Percentiles rank a stretch among this genome's conserved stretches.
phyloP scores from a whole-genome alignment of 2,113 vertebrate species.

The cat (Felis catus) region DNA sequence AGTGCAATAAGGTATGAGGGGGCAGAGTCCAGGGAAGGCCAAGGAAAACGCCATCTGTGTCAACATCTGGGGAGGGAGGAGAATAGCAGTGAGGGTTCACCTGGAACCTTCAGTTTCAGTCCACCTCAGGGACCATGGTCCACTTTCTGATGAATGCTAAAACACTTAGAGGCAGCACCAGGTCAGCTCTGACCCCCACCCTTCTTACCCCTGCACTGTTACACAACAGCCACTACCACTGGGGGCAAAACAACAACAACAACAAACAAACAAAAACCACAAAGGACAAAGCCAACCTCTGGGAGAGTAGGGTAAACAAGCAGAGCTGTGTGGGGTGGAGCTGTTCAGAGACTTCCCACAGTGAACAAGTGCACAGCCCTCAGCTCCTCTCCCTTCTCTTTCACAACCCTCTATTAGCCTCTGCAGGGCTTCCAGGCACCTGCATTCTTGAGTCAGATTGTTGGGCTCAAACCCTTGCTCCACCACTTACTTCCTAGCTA shows the following conservation, averaged over 20 bases:
- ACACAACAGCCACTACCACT: constrained; percentile 17
- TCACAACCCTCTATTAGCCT: constrained; percentile 44
- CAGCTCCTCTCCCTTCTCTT: neutral
- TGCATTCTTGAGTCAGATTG: constrained; percentile 25
- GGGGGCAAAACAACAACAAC: neutral
- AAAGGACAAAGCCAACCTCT: neutral
- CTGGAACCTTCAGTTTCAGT: neutral
- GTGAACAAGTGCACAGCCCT: constrained; percentile 8
- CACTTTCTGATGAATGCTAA: neutral
- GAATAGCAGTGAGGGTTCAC: neutral
- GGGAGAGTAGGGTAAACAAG: neutral
- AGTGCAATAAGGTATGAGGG: neutral
- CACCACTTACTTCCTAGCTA: constrained; percentile 40
- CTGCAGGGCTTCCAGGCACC: neutral
- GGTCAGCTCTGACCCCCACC: neutral
- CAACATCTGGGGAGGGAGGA: neutral
- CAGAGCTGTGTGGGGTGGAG: constrained; percentile 12
- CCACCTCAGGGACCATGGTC: neutral
- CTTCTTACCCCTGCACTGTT: neutral
- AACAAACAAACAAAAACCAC: too few species aligned
- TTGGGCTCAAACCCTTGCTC: neutral
- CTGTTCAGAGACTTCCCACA: constrained; percentile 37
- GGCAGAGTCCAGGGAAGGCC: neutral
- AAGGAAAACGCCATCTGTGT: constrained; percentile 22
- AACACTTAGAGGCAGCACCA: neutral